Conservation (phyloP, 2,888 invertebrate genomes). For the Macropis europaea region DNA sequence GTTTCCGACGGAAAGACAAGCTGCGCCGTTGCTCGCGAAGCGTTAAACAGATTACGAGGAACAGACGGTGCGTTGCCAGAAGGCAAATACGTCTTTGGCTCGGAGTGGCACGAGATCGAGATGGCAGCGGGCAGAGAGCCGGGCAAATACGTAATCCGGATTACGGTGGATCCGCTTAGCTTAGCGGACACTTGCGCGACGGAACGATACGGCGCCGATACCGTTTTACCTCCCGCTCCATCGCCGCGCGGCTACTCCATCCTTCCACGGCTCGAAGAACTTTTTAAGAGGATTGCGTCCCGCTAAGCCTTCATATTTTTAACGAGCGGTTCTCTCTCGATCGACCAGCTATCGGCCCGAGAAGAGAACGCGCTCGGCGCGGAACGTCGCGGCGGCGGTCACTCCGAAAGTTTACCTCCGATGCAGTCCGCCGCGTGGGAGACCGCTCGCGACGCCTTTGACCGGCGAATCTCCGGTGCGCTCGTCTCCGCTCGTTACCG, state of each 20-base stretch:
- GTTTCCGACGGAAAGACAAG: conserved; percentile 4
- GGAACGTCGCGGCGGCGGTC: conserved; percentile 4
- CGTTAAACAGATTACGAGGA: conserved; percentile 70
- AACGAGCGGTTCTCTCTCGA: conserved; percentile 55
- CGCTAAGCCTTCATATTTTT: conserved; percentile 65
- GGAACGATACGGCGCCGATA: conserved; percentile 73
- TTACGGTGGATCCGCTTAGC: conserved; percentile 79
- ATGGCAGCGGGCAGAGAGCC: conserved; percentile 72
- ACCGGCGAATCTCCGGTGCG: neutral
- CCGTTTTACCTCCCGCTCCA: conserved; percentile 33
- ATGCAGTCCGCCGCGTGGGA: too few relatives aligned
- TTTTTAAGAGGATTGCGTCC: conserved; percentile 66
- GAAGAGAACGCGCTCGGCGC: too few relatives aligned
- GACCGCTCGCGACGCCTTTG: neutral
- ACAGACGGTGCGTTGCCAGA: conserved; percentile 70
- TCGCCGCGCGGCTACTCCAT: conserved; percentile 15
- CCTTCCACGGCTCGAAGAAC: conserved; percentile 46
- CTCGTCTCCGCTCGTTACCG: too few relatives aligned
- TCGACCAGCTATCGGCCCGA: conserved; percentile 4
- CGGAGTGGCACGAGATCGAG: conserved; percentile 72
- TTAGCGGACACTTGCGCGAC: conserved; percentile 77
- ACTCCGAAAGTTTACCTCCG: conserved; percentile 32
- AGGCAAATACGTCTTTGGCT: conserved; percentile 76
- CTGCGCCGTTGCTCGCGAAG: conserved; percentile 20
- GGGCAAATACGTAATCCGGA: conserved; percentile 79